A percentile compares a stretch with the other conserved stretches of the same genome.
Evolutionary conservation across 2,888 invertebrate species (phyloP).

Genomic region (Colostygia pectinataria): DNA sequence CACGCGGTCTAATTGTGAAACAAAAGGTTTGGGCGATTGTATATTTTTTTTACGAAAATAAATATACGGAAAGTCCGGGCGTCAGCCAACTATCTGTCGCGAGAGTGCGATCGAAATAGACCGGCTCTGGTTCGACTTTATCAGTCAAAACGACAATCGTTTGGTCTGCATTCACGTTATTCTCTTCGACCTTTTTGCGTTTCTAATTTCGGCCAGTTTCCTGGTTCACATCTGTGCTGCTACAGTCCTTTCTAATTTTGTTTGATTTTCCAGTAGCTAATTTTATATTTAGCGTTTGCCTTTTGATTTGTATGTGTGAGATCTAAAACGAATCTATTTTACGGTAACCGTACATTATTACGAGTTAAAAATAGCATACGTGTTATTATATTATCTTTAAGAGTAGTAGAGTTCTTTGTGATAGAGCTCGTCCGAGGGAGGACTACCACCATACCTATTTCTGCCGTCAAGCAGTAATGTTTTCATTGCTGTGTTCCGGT

Average conservation of each 20-base stretch:
- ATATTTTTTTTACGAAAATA: conserved; percentile 70
- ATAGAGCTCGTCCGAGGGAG: too few species aligned
- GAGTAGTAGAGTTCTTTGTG: too few species aligned
- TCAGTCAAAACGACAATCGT: conserved; percentile 50
- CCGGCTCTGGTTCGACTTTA: conserved; percentile 60
- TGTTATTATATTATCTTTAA: too few species aligned
- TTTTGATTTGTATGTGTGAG: too few species aligned
- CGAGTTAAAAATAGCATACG: too few species aligned
- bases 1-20: conserved; percentile 45
- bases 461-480: too few species aligned
- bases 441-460: too few species aligned
- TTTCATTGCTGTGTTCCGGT: too few species aligned
- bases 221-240: neutral
- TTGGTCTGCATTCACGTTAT: conserved; percentile 53
- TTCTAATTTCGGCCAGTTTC: conserved; percentile 27
- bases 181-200: conserved; percentile 45
- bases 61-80: conserved; percentile 62
- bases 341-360: too few species aligned
- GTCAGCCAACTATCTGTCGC: conserved; percentile 76
- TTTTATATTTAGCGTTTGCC: neutral
- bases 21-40: conserved; percentile 67
- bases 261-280: too few species aligned
- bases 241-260: too few species aligned
- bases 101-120: conserved; percentile 63
- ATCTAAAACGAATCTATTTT: too few species aligned